Base-by-base conservation (phyloP, 2,113 vertebrate genomes). In the Equus quagga region DNA sequence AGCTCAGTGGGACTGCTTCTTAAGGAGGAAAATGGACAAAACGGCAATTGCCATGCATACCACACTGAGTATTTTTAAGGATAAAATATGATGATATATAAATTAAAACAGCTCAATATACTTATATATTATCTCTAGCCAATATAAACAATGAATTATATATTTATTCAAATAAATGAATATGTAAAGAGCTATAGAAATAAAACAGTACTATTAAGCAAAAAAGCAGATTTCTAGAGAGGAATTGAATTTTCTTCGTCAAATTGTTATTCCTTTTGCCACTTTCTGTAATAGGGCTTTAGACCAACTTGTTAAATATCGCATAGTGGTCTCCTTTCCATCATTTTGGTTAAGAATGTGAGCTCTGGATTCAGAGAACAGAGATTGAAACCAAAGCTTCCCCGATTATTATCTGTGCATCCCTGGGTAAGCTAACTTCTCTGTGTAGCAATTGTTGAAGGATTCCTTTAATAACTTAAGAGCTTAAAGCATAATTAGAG, bases 211-310 rank as follows among this genome's bases (percentile, higher is more conserved):
- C 23, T 84, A 1, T 82, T 6, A 51, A 64, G 33, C 15, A 73
- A 17, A 41, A 5, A 49, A 90, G 28, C 21, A 92, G 62, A 89
- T 89, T 89, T 96, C 33, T 41, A 97, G 64, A 95, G 17, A 92
- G 8, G 41, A 93, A 60, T 13, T 93, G 51, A 75, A 31, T 83
- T 72, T 67, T 58, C 54, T 51, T 89, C 67, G 18, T 91, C 92
- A 89, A 51, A 76, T 62, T 88, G 14, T 73, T 83, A 54, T 54
- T 64, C 2, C 51, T 91, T 93, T 78, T 79, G 21, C 65, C 49
- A 69, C 86, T 76, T 93, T 90, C 70, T 72, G 0, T 76, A 64
- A 28, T 73, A 87, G 78, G 13, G 3, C 9, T 76, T 80, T 91
- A 69, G 13, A 86, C 18, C 28, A 75, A 36, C 4, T 3, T 24